Evolutionary conservation across 2,797 vertebrate genomes (phyloP), one percentile per base, ranked within the genome.

Genomic region (Channa striata): DNA sequence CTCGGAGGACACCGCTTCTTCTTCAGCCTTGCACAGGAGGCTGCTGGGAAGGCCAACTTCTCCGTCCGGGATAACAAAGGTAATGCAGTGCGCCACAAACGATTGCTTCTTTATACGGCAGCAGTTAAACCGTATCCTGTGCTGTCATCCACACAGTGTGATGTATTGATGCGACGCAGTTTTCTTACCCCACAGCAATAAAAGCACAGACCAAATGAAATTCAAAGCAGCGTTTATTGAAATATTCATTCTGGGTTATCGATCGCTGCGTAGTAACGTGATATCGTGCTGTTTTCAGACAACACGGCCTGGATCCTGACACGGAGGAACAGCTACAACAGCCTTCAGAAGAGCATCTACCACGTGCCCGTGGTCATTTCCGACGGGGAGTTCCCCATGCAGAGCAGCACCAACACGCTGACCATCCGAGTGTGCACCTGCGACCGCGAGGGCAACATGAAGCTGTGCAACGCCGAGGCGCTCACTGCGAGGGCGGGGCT

Each of bases 231-330:
- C 61, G 39, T 50, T 64, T 59, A 76, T 44, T 74, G 58, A 68
- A 68, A 17, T 40, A 50, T 67, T 51, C 46, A 16, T 66, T 25
- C 23, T 16, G 21, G 19, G 19, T 66, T 57, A 72, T 74, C 3
- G 72, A 74, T 47, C 9, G 23, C 37, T 6, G 63, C 46, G 0
- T 8, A 2, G 57, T 78, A 67, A 74, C 43, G 0, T 8, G 48
- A 54, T 44, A 2, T 59, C 44, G 14, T 33, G 17, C 5, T 21
- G 17, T 72, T 48, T 62, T 11, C 93, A 99, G 97, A 99, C 91
- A 99, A 99, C 91, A 98, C 97, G 0, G 97, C 97, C 0, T 94
- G 95, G 74, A 96, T 99, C 91, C 91, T 96, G 48, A 97, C 97
- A 0, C 91, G 94, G 62, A 94, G 93, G 88, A 95, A 82, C 86